Base-by-base conservation (phyloP, 2,797 vertebrate genomes). In the Enteromius viviparus region DNA sequence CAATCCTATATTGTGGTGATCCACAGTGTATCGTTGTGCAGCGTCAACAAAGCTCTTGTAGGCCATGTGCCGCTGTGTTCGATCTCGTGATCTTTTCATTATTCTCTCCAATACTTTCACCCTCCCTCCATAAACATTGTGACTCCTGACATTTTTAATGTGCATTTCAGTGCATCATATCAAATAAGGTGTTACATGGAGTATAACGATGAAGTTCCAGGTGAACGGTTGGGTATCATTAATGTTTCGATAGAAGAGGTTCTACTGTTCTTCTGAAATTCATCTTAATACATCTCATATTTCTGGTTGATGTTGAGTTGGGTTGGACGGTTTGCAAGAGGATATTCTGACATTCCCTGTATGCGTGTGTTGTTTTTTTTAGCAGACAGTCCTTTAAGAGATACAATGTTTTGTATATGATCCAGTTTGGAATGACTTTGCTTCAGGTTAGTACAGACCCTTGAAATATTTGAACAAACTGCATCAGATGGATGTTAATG, bases 311-410 rank as follows among this genome's bases (percentile, higher is more conserved):
- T 72, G 51, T 32, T 17, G 10, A 19, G 45, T 64, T 65, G 32
- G 23, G 34, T 66, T 55, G n/a, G 64, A 45, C 0, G 12, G 12
- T 58, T 58, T 76, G 23, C 32, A 64, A 76, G 65, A 85, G 86
- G 78, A 87, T 58, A 88, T 87, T 77, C 87, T 91, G 85, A 93
- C 93, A 94, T 95, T 94, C 92, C 93, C 51, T 86, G 86, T 87
- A 26, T 88, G 86, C 87, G 69, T 88, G 80, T 89, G 78, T 47
- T 66, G 6, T 23, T 53, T 68, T 58, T 58, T 82, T 55, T 45
- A 58, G 29, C 21, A 40, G 42, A 51, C 3, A 0, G 58, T 74
- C 58, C 69, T 81, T 66, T 77, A 53, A 91, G 85, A 90, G 90
- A 92, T 92, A 87, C 86, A 82, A 84, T 74, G 65, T 88, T 89